A percentile compares a stretch with the other conserved stretches of the same genome.
These are phyloP conservation scores for Dipus sagitta DNA, from an alignment of 2,797 vertebrate species.

Conservation along the genomic window DNA sequence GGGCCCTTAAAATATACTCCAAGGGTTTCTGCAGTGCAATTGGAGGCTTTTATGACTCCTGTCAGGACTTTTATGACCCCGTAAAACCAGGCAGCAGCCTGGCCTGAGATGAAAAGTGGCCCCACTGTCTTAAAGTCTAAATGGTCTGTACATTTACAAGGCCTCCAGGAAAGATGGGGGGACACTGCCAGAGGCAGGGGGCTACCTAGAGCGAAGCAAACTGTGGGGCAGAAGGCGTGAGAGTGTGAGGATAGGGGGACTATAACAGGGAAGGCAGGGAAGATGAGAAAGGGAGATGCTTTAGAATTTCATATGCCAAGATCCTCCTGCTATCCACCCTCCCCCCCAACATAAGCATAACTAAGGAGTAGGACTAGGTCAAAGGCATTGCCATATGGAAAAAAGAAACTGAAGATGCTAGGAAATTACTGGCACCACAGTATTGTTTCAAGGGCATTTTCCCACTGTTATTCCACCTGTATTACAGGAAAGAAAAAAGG, in stretches of 20 bases:
- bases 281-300: no score
- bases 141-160: conserved; percentile 88
- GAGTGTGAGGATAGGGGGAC: neutral
- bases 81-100: conserved; percentile 90
- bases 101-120: conserved; percentile 88
- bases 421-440: neutral
- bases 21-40: conserved; percentile 90
- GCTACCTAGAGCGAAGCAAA: neutral
- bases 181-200: conserved; percentile 41
- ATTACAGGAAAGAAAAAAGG: neutral
- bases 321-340: neutral
- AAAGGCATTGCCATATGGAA: neutral
- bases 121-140: conserved; percentile 89
- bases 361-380: neutral
- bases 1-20: conserved; percentile 93
- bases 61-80: conserved; percentile 91
- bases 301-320: neutral
- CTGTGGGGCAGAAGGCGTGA: neutral
- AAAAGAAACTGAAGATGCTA: neutral
- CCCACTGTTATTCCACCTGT: neutral
- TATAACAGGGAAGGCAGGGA: neutral
- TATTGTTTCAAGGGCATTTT: conserved; percentile 56
- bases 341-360: neutral
- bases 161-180: conserved; percentile 79
- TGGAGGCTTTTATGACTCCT: conserved; percentile 92